Evolutionary conservation across 2,888 invertebrate species (phyloP), one percentile per base, ranked within the genome.

Genomic region (Caenorhabditis sp.): DNA sequence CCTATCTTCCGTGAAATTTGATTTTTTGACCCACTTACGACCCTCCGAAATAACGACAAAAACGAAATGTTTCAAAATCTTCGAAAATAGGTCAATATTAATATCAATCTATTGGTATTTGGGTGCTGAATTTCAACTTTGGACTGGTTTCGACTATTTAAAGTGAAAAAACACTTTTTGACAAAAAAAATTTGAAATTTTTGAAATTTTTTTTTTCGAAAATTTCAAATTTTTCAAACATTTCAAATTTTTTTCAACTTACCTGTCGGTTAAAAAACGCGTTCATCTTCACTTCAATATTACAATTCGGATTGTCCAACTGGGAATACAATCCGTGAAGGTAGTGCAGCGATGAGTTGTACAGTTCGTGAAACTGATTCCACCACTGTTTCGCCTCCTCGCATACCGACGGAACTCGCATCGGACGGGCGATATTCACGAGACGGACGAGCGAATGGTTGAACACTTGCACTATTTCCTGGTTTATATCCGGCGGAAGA

Each of bases 291-390:
- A 58, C 35, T 50, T 80, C 78, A 37, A 80, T 62, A 32, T 72
- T 65, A 9, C 51, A 47, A 40, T 64, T 61, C n/a, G 83, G 77
- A 44, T 74, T 70, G 11, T 81, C 84, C 24, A 86, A 60, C 47
- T 83, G 82, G 0, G 82, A 82, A 26, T 85, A 85, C 20, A 86
- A 58, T 11, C 81, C 82, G 37, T 86, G 86, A 24, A 85, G 51
- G 28, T 61, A 70, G 20, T 82, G 83, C 28, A 85, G 61, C 0
- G 82, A 67, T 8, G 51, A 44, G 55, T 80, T 74, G 62, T 71
- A 78, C 2, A 69, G 58, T 65, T 83, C 61, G 18, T 72, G 77
- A 53, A 77, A 82, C n/a, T 47, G 67, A 24, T 60, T 58, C 81
- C 81, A 82, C 37, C 32, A 58, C 8, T 53, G 44, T 37, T 71